Percentiles rank a stretch among this genome's conserved stretches.
Evolutionary conservation across 1,140 invertebrate species (phyloP).

Genomic region (Leptinotarsa undecemlineata): DNA sequence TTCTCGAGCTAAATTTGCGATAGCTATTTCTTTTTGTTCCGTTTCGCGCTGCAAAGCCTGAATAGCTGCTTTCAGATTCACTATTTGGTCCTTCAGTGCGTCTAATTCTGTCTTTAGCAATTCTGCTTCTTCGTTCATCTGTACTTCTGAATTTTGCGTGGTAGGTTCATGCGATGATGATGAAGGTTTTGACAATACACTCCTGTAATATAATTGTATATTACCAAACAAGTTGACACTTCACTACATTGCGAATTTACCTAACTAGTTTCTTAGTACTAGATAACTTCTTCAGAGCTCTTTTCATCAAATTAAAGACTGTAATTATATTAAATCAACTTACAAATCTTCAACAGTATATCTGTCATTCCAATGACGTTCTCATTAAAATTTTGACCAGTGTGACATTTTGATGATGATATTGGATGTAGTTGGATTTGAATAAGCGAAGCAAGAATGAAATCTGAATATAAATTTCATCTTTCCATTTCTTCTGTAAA

Average conservation of each 20-base stretch:
- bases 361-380: conserved; percentile 15
- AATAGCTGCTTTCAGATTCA: conserved; percentile 46
- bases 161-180: conserved; percentile 29
- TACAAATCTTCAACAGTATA: conserved; percentile 18
- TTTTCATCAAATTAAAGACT: conserved; percentile 35
- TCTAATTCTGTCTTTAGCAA: conserved; percentile 40
- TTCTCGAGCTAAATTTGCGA: conserved; percentile 46
- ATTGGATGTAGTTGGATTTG: no score
- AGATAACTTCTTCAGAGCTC: conserved; percentile 33
- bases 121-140: conserved; percentile 31
- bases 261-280: conserved; percentile 38
- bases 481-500: no score
- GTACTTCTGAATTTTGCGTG: conserved; percentile 9
- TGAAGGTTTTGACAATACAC: conserved; percentile 36
- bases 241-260: conserved; percentile 27
- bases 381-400: conserved; percentile 10
- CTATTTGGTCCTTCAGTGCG: conserved; percentile 48
- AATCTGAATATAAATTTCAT: no score
- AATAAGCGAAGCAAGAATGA: no score
- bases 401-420: background rate
- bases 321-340: conserved; percentile 8
- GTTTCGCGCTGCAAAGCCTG: conserved; percentile 44
- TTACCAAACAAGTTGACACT: conserved; percentile 12
- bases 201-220: conserved; percentile 28
- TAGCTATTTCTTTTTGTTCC: conserved; percentile 46